Conservation (phyloP, 2,888 invertebrate genomes). For the Salpingus planirostris region DNA sequence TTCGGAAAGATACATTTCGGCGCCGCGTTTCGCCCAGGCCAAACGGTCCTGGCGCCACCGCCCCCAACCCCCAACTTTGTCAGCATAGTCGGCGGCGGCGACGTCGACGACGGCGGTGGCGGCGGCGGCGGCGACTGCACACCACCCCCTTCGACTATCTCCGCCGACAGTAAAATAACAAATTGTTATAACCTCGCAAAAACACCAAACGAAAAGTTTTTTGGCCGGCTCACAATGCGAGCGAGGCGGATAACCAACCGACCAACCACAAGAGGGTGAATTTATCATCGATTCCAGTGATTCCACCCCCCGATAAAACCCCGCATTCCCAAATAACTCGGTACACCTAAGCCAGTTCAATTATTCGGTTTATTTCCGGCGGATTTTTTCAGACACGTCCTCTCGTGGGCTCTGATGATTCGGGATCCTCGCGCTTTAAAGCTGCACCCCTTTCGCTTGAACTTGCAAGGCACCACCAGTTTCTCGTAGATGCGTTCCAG, state of each 20-base stretch:
- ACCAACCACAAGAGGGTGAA: too few species aligned
- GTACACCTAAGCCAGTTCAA: too few species aligned
- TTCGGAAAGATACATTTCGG: constrained; percentile 27
- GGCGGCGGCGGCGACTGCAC: constrained; percentile 18
- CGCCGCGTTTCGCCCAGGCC: constrained; percentile 30
- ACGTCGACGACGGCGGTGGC: too few species aligned
- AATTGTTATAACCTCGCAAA: constrained; percentile 36
- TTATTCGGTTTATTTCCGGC: too few species aligned
- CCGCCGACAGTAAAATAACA: constrained; percentile 36
- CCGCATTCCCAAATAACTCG: too few species aligned
- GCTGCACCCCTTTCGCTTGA: constrained; percentile 6
- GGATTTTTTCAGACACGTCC: too few species aligned
- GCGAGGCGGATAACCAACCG: constrained; percentile 14
- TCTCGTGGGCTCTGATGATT: too few species aligned
- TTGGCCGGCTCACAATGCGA: constrained; percentile 11
- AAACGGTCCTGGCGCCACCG: constrained; percentile 30
- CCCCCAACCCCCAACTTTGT: constrained; percentile 24
- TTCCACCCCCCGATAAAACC: too few species aligned
- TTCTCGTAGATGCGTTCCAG: constrained; percentile 8
- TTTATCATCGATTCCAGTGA: too few species aligned
- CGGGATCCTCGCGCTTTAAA: constrained; percentile 4
- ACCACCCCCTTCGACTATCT: constrained; percentile 19
- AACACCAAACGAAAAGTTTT: constrained; percentile 28
- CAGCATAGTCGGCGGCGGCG: constrained; percentile 17
- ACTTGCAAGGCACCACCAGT: constrained; percentile 4